Evolutionary conservation across 2,113 vertebrate species (phyloP).

Genomic region (Aramus guarauna): DNA sequence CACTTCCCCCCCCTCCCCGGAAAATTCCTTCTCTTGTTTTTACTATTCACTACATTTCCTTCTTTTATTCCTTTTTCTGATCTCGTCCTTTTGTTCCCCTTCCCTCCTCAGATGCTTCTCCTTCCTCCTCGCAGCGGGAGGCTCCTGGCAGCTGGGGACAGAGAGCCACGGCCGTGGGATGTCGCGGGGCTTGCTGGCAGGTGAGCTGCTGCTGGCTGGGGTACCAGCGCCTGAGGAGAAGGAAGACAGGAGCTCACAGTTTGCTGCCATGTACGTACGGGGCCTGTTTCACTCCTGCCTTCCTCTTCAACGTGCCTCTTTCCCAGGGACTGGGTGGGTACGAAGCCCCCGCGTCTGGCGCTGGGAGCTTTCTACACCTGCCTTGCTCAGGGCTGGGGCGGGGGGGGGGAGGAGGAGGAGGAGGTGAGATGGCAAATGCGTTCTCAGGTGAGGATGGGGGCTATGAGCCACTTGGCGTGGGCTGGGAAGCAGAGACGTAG

Average conservation of each 20-base stretch:
- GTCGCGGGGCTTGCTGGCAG: not conserved
- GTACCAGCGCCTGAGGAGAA: not conserved
- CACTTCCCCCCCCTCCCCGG: not conserved
- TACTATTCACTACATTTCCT: constrained; percentile 6
- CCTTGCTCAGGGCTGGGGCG: not conserved
- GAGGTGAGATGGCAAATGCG: not conserved
- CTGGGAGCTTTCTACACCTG: not conserved
- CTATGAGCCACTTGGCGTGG: fast-evolving
- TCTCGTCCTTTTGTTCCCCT: constrained; percentile 45
- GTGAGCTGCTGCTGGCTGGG: not conserved
- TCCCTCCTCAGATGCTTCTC: not conserved
- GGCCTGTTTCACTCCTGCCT: not conserved
- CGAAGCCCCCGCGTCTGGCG: not conserved
- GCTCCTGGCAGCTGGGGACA: not conserved
- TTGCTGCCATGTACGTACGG: not conserved
- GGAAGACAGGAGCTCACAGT: not conserved
- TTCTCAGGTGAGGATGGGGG: not conserved
- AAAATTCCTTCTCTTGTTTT: constrained; percentile 53
- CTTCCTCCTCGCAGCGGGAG: not conserved
- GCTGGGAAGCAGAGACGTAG: not conserved
- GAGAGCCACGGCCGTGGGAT: not conserved
- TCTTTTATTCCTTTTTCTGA: constrained; percentile 31
- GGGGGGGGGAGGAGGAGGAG: not conserved
- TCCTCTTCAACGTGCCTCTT: not conserved
- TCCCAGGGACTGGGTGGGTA: not conserved